These are phyloP conservation scores for Drosophila tristis DNA, from an alignment of 1,140 invertebrate species.

Conservation along the genomic window DNA sequence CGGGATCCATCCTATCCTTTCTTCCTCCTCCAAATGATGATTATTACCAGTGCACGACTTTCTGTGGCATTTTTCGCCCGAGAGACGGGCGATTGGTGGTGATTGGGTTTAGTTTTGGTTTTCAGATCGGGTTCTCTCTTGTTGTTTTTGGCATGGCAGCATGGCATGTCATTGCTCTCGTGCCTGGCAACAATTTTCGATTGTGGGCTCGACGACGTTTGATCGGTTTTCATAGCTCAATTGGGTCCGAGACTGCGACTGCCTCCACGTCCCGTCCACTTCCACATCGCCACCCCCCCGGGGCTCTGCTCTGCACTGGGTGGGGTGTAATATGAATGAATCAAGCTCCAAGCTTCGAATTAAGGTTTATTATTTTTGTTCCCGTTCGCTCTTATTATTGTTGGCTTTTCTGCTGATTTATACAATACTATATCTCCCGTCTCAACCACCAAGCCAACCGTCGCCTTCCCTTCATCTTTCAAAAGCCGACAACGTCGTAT, in stretches of 20 bases:
- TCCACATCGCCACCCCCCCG: not conserved
- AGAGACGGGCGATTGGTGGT: constrained; percentile 37
- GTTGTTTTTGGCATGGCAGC: constrained; percentile 27
- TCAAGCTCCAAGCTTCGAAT: constrained; percentile 76
- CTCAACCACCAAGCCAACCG: constrained; percentile 1
- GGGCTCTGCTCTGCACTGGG: not conserved
- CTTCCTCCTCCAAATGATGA: constrained; percentile 46
- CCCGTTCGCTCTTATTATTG: constrained; percentile 26
- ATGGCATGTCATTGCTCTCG: constrained; percentile 66
- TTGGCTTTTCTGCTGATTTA: constrained; percentile 73
- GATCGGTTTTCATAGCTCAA: constrained; percentile 78
- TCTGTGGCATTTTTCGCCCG: constrained; percentile 69
- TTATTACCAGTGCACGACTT: constrained; percentile 77
- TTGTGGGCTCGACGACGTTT: constrained; percentile 45
- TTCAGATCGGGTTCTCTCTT: constrained; percentile 15
- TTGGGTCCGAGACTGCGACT: constrained; percentile 38
- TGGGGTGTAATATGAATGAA: constrained; percentile 64
- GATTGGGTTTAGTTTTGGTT: constrained; percentile 41
- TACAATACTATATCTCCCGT: constrained; percentile 62
- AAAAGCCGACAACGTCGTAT: constrained; percentile 48
- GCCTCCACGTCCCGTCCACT: not conserved
- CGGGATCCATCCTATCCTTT: constrained; percentile 2
- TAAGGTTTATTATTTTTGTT: constrained; percentile 78
- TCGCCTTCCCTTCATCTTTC: constrained; percentile 12
- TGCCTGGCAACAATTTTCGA: constrained; percentile 71